Conservation (phyloP, 2,113 vertebrate species). For the Prionailurus viverrinus region DNA sequence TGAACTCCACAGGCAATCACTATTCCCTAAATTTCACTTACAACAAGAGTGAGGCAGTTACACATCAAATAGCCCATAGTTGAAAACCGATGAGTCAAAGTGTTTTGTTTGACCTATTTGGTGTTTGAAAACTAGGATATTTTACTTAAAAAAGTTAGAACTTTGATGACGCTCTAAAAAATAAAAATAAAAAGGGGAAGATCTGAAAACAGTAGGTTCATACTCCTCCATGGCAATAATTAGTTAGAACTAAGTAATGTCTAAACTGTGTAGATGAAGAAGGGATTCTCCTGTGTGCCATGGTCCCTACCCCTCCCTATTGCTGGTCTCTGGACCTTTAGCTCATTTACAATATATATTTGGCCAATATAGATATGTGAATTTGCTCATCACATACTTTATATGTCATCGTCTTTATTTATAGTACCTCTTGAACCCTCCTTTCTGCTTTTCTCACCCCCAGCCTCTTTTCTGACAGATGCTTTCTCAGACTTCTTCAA, state of each 20-base stretch:
- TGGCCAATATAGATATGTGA: not conserved
- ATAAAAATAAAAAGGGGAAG: not conserved
- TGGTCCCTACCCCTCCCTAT: not conserved
- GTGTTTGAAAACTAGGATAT: not conserved
- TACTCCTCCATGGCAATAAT: not conserved
- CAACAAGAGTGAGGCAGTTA: not conserved
- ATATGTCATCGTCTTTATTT: not conserved
- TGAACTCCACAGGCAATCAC: not conserved
- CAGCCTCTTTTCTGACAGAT: not conserved
- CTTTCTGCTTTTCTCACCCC: not conserved
- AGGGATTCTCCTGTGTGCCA: not conserved
- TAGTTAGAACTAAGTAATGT: not conserved
- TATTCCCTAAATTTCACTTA: not conserved
- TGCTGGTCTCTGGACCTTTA: not conserved
- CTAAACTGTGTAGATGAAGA: not conserved
- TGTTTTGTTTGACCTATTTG: not conserved
- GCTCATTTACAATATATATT: not conserved
- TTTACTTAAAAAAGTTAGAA: not conserved
- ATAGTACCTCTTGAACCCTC: not conserved
- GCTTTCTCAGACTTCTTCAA: not conserved
- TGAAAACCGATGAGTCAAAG: not conserved
- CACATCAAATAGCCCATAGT: accelerated
- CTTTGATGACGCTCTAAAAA: not conserved
- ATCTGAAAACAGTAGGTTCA: not conserved
- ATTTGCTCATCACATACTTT: not conserved